Evolutionary conservation across 2,888 invertebrate genomes (phyloP).

Genomic region (Trissoscelio sp.): DNA sequence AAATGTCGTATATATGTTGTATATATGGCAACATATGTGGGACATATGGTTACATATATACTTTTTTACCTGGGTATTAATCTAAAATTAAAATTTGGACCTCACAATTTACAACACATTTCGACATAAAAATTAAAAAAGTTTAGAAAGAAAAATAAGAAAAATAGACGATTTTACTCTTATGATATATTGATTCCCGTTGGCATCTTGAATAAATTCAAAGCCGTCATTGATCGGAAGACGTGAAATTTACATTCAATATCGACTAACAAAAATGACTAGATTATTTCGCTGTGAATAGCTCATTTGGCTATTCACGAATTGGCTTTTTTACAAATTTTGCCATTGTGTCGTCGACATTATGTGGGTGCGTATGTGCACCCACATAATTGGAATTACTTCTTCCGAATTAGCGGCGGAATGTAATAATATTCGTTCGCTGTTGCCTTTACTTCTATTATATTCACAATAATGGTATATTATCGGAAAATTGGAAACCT

Average conservation of each 20-base stretch:
- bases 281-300: conserved; percentile 20
- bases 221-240: conserved; percentile 47
- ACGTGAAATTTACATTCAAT: conserved; percentile 39
- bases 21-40: too few species aligned
- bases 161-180: not conserved
- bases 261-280: conserved; percentile 26
- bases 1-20: too few species aligned
- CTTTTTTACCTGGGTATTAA: too few species aligned
- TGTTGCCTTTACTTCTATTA: conserved; percentile 9
- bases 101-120: not conserved
- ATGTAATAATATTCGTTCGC: not conserved
- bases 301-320: conserved; percentile 11
- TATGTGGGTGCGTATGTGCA: not conserved
- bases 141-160: not conserved
- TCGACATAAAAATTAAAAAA: too few species aligned
- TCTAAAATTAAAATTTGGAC: too few species aligned
- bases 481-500: conserved; percentile 4
- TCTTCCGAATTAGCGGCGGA: not conserved
- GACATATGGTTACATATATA: too few species aligned
- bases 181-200: conserved; percentile 39
- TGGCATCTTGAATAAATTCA: conserved; percentile 49
- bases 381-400: not conserved
- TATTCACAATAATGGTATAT: conserved; percentile 9
- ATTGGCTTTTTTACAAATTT: not conserved
- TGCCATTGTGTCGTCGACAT: not conserved